A percentile compares a stretch with the other conserved stretches of the same genome.
Evolutionary conservation across 2,888 invertebrate species (phyloP).

Genomic region (Ophion obscuratus): DNA sequence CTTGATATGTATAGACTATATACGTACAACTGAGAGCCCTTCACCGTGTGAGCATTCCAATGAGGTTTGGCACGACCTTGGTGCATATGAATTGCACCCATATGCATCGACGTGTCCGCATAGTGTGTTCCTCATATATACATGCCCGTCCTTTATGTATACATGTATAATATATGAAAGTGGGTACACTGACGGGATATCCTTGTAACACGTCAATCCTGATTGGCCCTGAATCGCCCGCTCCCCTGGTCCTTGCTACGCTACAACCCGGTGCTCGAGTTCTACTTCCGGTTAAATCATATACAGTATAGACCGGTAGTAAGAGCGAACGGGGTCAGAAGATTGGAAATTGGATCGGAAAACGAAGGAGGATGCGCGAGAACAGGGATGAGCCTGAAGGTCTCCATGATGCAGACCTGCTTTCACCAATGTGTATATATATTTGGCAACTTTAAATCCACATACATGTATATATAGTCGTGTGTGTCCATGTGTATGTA

Average conservation of each 20-base stretch:
- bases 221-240: neutral
- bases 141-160: too few relatives aligned
- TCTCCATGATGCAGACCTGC: slow-evolving; percentile 8
- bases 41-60: slow-evolving; percentile 52
- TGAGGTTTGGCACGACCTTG: slow-evolving; percentile 62
- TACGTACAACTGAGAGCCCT: neutral
- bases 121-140: too few relatives aligned
- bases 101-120: neutral
- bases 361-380: slow-evolving; percentile 19
- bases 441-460: neutral
- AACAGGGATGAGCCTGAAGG: slow-evolving; percentile 7
- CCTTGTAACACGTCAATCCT: neutral
- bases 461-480: too few relatives aligned
- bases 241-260: neutral
- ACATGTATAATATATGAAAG: neutral
- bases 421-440: slow-evolving; percentile 11
- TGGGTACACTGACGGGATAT: neutral
- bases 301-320: neutral
- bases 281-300: neutral
- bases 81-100: neutral
- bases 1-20: neutral
- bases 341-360: slow-evolving; percentile 55
- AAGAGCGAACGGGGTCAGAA: slow-evolving; percentile 37
- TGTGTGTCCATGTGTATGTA: too few relatives aligned
- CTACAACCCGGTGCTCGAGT: neutral